These are phyloP conservation scores for Harpagifer antarcticus DNA, from an alignment of 2,797 vertebrate species.

Conservation along the genomic window DNA sequence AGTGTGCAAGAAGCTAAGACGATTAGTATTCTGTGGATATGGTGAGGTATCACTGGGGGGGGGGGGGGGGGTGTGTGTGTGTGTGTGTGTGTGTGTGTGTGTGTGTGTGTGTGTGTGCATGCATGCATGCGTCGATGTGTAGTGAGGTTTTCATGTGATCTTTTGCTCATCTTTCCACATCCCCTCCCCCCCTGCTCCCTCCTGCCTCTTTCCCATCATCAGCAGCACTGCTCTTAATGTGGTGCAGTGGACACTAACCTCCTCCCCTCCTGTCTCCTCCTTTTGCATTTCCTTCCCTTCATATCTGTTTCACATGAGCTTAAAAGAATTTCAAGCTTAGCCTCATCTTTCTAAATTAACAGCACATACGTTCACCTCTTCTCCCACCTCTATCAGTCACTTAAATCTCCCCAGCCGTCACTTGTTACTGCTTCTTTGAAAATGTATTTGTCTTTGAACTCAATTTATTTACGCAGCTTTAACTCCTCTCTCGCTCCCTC, in stretches of 20 bases:
- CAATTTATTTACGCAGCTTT: conserved; percentile 29
- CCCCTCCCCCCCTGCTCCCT: conserved; percentile 12
- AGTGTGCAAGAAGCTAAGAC: conserved; percentile 10
- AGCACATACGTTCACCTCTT: background rate
- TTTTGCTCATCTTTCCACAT: conserved; percentile 18
- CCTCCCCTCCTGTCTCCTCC: background rate
- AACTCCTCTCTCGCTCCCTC: conserved; percentile 25
- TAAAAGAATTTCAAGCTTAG: background rate
- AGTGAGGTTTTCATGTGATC: conserved; percentile 40
- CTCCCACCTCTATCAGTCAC: conserved; percentile 10
- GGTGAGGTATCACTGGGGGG: background rate
- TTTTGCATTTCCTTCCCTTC: conserved; percentile 12
- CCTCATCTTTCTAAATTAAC: conserved; percentile 19
- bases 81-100: too few relatives aligned
- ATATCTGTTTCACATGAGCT: conserved; percentile 14
- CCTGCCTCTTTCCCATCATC: conserved; percentile 44
- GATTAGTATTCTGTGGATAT: conserved; percentile 11
- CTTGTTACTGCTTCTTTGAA: conserved; percentile 34
- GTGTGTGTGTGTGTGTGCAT: too few relatives aligned
- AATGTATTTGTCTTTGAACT: conserved; percentile 27
- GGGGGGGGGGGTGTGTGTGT: too few relatives aligned
- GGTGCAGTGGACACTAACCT: conserved; percentile 57
- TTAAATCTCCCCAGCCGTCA: conserved; percentile 26
- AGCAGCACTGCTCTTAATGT: conserved; percentile 60
- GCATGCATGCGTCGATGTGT: conserved; percentile 25